Evolutionary conservation across 2,797 vertebrate species (phyloP).

Genomic region (Anabas testudineus): DNA sequence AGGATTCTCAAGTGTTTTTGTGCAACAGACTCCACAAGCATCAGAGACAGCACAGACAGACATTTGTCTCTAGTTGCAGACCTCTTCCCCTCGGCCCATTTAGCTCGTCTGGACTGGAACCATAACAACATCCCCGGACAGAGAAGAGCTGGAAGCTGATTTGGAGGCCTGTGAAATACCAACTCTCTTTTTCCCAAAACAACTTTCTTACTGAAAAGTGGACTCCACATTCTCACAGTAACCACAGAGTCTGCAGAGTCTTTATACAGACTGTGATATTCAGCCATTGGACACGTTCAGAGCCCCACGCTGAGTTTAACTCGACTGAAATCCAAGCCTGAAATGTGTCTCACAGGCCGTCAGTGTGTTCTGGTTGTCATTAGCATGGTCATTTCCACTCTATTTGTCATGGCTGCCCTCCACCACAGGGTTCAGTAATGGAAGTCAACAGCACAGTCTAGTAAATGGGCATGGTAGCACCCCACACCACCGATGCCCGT

Average conservation of each 20-base stretch:
- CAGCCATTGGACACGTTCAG: slow-evolving; percentile 6
- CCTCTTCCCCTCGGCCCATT: neutral
- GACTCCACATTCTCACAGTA: neutral
- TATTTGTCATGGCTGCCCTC: slow-evolving; percentile 51
- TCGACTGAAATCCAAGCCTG: slow-evolving; percentile 25
- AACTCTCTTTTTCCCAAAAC: neutral
- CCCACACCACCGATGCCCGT: neutral
- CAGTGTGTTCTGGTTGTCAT: slow-evolving; percentile 13
- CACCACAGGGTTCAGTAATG: slow-evolving; percentile 42
- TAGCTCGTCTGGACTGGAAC: neutral
- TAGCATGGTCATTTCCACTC: neutral
- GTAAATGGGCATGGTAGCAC: slow-evolving; percentile 39
- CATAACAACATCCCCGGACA: neutral
- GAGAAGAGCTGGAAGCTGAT: neutral
- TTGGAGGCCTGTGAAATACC: neutral
- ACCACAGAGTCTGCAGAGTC: slow-evolving; percentile 1
- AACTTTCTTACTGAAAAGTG: neutral
- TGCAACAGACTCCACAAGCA: neutral
- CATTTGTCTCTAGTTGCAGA: neutral
- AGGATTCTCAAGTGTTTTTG: neutral
- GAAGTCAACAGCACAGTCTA: slow-evolving; percentile 37
- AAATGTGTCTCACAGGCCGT: neutral
- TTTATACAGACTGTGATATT: neutral
- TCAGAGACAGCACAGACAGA: neutral
- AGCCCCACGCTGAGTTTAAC: neutral